Percentiles rank a stretch among this genome's conserved stretches.
Conservation (phyloP, 2,797 vertebrate species). For the Mus spretus region DNA sequence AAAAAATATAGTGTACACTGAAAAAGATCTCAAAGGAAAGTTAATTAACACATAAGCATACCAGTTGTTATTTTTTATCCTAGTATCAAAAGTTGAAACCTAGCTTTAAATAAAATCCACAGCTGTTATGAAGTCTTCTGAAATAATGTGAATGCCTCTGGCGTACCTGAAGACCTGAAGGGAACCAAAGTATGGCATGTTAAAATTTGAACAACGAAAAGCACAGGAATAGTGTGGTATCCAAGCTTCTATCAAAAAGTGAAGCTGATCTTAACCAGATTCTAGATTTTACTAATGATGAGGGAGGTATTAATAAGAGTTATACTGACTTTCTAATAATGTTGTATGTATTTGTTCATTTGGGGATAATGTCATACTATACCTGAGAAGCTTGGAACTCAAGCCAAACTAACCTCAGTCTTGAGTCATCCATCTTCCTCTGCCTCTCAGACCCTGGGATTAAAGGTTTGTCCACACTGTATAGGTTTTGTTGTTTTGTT, state of each 20-base stretch:
- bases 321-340: neutral
- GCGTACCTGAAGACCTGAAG: conserved; percentile 19
- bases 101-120: conserved; percentile 54
- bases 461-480: neutral
- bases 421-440: neutral
- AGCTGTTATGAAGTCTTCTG: neutral
- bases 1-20: conserved; percentile 4
- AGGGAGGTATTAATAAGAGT: neutral
- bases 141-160: conserved; percentile 3
- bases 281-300: conserved; percentile 1
- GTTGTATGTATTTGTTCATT: conserved; percentile 18
- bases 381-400: neutral
- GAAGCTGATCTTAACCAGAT: neutral
- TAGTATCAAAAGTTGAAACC: conserved; percentile 25
- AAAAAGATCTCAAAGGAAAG: conserved; percentile 19
- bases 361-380: neutral
- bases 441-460: neutral
- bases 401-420: neutral
- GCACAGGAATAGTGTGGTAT: neutral
- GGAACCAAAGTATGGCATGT: neutral
- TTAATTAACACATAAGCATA: neutral
- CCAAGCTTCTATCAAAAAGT: neutral
- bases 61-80: neutral
- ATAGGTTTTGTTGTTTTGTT: neutral
- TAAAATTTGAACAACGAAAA: conserved; percentile 51